Evolutionary conservation across 2,888 invertebrate genomes (phyloP).

Genomic region (Oligia strigilis): DNA sequence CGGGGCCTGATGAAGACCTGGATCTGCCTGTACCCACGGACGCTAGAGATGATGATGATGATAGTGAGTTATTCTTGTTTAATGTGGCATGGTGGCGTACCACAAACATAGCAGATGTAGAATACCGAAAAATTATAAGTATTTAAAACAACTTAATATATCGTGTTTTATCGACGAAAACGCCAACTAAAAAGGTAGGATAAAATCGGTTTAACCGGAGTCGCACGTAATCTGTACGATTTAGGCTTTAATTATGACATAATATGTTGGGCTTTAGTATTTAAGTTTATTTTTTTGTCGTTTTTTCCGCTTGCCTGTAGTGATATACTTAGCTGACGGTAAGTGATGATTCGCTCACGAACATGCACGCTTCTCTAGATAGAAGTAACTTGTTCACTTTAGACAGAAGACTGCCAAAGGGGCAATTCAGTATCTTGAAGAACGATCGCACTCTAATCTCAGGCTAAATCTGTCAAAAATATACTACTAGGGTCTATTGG

Average conservation of each 20-base stretch:
- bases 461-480: not conserved
- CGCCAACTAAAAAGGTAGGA: not conserved
- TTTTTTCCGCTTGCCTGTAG: not conserved
- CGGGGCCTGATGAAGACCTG: conserved; percentile 95
- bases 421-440: not conserved
- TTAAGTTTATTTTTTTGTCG: not conserved
- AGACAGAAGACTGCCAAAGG: not conserved
- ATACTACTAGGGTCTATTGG: not conserved
- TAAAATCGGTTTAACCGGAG: not conserved
- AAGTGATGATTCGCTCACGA: not conserved
- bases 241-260: not conserved
- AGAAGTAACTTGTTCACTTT: not conserved
- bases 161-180: not conserved
- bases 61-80: conserved; percentile 69
- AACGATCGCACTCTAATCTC: not conserved
- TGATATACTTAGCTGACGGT: not conserved
- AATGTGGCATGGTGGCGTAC: not conserved
- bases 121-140: not conserved
- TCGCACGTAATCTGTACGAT: not conserved
- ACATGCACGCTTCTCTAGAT: not conserved
- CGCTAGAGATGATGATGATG: conserved; percentile 71
- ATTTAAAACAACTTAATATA: not conserved
- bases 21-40: conserved; percentile 92
- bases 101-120: not conserved
- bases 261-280: not conserved